phyloP scores from a whole-genome alignment of 2,797 vertebrate genomes.

The Pseudochromis fuscus region DNA sequence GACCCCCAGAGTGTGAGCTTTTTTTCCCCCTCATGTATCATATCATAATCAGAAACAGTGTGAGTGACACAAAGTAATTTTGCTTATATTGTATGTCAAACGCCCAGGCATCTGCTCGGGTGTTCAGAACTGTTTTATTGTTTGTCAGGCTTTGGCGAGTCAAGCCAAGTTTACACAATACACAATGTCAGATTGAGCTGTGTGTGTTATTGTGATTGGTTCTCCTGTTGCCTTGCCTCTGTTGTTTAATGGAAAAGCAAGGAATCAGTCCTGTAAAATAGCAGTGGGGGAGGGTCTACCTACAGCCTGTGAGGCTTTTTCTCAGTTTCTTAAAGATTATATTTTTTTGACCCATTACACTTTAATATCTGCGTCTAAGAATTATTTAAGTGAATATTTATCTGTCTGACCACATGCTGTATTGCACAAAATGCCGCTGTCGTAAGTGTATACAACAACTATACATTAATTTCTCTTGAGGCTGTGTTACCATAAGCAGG shows the following conservation, averaged over 20 bases:
- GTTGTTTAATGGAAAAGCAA: conserved; percentile 39
- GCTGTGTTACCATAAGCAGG: conserved; percentile 47
- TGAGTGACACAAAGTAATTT: conserved; percentile 51
- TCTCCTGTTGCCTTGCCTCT: conserved; percentile 18
- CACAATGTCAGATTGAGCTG: conserved; percentile 47
- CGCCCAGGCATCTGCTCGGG: conserved; percentile 27
- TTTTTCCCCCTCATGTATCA: conserved; percentile 28
- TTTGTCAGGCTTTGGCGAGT: conserved; percentile 47
- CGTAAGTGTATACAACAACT: conserved; percentile 44
- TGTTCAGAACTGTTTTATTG: conserved; percentile 34
- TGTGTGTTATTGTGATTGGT: conserved; percentile 35
- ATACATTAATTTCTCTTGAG: conserved; percentile 61
- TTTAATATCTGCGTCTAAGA: no score
- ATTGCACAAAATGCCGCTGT: conserved; percentile 21
- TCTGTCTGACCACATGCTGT: conserved; percentile 2
- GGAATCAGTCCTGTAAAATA: conserved; percentile 7
- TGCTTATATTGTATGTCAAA: conserved; percentile 32
- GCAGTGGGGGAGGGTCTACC: no score
- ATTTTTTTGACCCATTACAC: conserved; percentile 3
- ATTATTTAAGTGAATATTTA: no score
- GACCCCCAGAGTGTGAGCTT: conserved; percentile 24
- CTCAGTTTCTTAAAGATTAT: conserved; percentile 29
- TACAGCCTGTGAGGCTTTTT: no score
- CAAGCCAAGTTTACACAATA: conserved; percentile 51
- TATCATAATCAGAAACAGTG: conserved; percentile 50